phyloP scores from a whole-genome alignment of 2,797 vertebrate genomes.

The Sebastes elongatus region DNA sequence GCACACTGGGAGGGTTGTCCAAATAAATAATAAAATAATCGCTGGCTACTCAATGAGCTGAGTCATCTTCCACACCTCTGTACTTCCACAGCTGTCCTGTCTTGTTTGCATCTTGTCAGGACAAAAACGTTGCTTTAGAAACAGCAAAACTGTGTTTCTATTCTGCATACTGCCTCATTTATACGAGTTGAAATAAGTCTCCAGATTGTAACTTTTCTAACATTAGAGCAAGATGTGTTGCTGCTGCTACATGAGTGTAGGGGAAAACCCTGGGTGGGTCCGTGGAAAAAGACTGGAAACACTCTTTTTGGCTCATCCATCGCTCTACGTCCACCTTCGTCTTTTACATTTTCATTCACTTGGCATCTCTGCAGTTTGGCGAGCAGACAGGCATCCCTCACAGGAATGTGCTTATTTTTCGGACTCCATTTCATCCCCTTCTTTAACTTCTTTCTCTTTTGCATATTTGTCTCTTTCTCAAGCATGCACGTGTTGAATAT shows the following conservation, averaged over 20 bases:
- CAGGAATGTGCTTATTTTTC: slow-evolving; percentile 15
- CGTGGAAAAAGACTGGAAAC: slow-evolving; percentile 46
- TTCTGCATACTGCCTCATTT: background rate
- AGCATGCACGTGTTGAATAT: slow-evolving; percentile 47
- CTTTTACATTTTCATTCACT: slow-evolving; percentile 32
- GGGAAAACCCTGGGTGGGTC: slow-evolving; percentile 57
- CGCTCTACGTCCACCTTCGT: slow-evolving; percentile 15
- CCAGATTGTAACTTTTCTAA: background rate
- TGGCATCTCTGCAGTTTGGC: slow-evolving; percentile 23
- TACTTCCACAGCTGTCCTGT: background rate
- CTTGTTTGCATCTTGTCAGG: background rate
- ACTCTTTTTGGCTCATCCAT: slow-evolving; percentile 28
- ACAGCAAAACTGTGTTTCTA: background rate
- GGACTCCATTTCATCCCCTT: slow-evolving; percentile 9
- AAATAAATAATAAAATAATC: background rate
- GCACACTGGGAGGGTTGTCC: background rate
- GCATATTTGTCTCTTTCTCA: slow-evolving; percentile 21
- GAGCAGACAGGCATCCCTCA: background rate
- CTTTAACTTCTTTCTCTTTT: background rate
- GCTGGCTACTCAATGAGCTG: background rate
- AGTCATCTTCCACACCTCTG: slow-evolving; percentile 14
- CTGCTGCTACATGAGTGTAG: slow-evolving; percentile 1
- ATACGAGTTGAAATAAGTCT: background rate
- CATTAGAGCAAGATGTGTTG: background rate
- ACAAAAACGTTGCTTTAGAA: background rate